phyloP scores from a whole-genome alignment of 92 coral and sea anemone genomes.

The Bergia sp. region DNA sequence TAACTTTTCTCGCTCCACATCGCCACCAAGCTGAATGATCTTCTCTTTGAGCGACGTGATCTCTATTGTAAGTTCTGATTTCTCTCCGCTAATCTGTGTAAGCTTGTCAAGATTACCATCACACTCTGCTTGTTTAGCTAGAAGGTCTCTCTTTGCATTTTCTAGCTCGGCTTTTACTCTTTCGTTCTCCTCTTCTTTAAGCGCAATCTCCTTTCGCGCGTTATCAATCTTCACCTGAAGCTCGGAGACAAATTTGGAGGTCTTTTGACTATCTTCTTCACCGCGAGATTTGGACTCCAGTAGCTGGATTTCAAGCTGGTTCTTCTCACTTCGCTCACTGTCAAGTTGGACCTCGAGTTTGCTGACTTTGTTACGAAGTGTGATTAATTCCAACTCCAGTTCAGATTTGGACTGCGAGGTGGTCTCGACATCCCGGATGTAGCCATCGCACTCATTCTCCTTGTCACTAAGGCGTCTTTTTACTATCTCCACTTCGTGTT shows the following conservation, averaged over 20 bases:
- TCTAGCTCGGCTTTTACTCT: conserved; percentile 80
- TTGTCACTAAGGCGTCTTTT: conserved; percentile 68
- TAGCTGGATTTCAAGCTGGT: conserved; percentile 71
- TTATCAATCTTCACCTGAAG: conserved; percentile 79
- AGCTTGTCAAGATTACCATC: conserved; percentile 72
- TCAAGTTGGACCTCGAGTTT: conserved; percentile 74
- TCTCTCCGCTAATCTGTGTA: conserved; percentile 81
- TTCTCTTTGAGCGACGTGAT: conserved; percentile 85
- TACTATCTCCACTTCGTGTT: conserved; percentile 66
- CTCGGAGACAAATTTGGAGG: conserved; percentile 71
- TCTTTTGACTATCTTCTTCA: conserved; percentile 67
- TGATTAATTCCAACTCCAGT: conserved; percentile 70
- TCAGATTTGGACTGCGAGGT: conserved; percentile 66
- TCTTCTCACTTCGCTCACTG: conserved; percentile 63
- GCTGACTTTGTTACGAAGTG: conserved; percentile 70
- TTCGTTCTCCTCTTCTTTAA: conserved; percentile 86
- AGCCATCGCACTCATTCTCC: conserved; percentile 75
- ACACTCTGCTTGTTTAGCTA: conserved; percentile 84
- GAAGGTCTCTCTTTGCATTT: conserved; percentile 75
- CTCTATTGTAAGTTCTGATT: conserved; percentile 89
- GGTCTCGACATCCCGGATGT: conserved; percentile 62
- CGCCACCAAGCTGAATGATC: conserved; percentile 76
- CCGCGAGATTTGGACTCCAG: conserved; percentile 68
- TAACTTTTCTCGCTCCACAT: conserved; percentile 69
- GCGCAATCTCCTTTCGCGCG: conserved; percentile 76